These are phyloP conservation scores for Ophiothrix spiculata DNA, from an alignment of 35 echinoderm and acorn worm species.

Conservation along the genomic window DNA sequence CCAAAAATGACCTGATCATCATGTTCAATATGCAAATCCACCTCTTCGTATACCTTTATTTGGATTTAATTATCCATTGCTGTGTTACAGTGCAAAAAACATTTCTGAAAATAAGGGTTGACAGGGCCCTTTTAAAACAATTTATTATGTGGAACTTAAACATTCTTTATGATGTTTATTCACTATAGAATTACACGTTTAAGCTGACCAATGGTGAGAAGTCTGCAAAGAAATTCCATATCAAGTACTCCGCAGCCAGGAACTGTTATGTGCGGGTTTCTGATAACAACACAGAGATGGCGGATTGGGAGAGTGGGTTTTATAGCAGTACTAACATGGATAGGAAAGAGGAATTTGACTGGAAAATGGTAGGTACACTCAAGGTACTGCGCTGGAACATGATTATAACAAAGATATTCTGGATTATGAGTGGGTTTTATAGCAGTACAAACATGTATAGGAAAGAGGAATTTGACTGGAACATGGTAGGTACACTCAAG, in stretches of 20 bases:
- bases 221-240: slow-evolving; percentile 46
- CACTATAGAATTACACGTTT: slow-evolving; percentile 42
- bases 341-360: slow-evolving; percentile 88
- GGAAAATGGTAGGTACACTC: slow-evolving; percentile 77
- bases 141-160: too few species aligned
- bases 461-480: slow-evolving; percentile 94
- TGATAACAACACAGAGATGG: slow-evolving; percentile 43
- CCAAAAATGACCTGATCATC: too few species aligned
- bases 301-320: slow-evolving; percentile 65
- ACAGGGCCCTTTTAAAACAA: too few species aligned
- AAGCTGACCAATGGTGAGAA: slow-evolving; percentile 48
- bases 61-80: too few species aligned
- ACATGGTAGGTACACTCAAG: slow-evolving; percentile 70
- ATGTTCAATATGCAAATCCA: too few species aligned
- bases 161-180: too few species aligned
- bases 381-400: too few species aligned
- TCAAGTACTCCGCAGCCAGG: slow-evolving; percentile 66
- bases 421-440: slow-evolving; percentile 60
- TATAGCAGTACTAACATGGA: slow-evolving; percentile 44
- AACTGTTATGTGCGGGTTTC: slow-evolving; percentile 72
- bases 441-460: slow-evolving; percentile 43
- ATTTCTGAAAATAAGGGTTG: too few species aligned
- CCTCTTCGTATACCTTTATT: too few species aligned
- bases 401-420: slow-evolving; percentile 47
- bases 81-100: too few species aligned